phyloP scores from a whole-genome alignment of 2,113 vertebrate species.

The Monopterus albus region DNA sequence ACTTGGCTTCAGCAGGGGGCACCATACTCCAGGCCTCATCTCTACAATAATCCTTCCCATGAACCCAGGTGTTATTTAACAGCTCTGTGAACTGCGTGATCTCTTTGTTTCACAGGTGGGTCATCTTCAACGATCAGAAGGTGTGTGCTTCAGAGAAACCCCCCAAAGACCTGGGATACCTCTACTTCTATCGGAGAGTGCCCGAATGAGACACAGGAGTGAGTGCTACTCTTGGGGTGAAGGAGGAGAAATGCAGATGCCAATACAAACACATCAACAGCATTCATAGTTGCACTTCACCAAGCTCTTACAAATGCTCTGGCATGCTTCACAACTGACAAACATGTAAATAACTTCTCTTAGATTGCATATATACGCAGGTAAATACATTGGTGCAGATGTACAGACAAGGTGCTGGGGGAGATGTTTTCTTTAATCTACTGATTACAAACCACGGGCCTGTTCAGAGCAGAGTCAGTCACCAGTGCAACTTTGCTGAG shows the following conservation, averaged over 20 bases:
- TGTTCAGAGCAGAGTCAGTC: constrained; percentile 18
- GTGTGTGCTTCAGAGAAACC: constrained; percentile 99
- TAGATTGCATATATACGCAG: constrained; percentile 48
- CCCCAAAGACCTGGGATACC: constrained; percentile 98
- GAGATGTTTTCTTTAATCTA: constrained; percentile 12
- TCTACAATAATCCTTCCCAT: not conserved
- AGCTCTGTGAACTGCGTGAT: not conserved
- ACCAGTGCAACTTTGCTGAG: constrained; percentile 1
- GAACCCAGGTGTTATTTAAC: not conserved
- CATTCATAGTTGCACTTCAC: constrained; percentile 45
- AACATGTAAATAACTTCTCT: constrained; percentile 73
- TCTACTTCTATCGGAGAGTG: constrained; percentile 97
- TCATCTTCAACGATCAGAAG: constrained; percentile 99
- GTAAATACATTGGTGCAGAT: constrained; percentile 54
- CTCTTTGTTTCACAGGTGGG: constrained; percentile 86
- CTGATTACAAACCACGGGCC: constrained; percentile 22
- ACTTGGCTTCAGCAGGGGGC: constrained; percentile 55
- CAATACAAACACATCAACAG: constrained; percentile 47
- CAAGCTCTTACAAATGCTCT: constrained; percentile 63
- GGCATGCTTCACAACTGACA: constrained; percentile 67
- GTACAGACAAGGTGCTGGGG: constrained; percentile 50
- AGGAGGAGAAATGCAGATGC: constrained; percentile 36
- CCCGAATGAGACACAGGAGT: constrained; percentile 84
- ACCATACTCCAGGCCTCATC: constrained; percentile 20
- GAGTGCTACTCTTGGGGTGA: constrained; percentile 32